Conservation (phyloP, 1,140 invertebrate genomes). For the Dufourea novaeangliae region DNA sequence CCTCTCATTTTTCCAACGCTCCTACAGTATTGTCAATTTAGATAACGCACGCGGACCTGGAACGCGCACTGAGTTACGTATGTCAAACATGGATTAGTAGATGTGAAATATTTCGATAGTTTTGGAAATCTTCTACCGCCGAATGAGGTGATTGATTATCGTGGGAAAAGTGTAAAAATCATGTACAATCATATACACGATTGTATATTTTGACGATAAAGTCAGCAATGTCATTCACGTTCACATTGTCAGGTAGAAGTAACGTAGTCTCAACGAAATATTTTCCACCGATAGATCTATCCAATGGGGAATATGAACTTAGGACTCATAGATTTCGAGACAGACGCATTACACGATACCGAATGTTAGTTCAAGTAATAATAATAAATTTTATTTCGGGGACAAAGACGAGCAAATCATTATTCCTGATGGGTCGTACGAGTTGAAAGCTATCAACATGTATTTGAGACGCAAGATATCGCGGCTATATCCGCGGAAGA, state of each 20-base stretch:
- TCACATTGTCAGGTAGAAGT: not conserved
- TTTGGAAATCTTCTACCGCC: not conserved
- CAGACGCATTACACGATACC: not conserved
- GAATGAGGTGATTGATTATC: not conserved
- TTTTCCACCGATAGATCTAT: not conserved
- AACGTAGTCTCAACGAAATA: not conserved
- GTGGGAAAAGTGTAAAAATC: not conserved
- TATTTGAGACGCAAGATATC: not conserved
- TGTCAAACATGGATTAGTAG: not conserved
- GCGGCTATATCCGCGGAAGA: slow-evolving; percentile 19
- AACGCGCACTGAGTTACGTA: not conserved
- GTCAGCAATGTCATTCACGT: no score
- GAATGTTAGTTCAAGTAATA: not conserved
- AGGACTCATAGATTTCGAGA: not conserved
- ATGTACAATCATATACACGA: not conserved
- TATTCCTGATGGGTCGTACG: slow-evolving; percentile 7
- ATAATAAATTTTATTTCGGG: not conserved
- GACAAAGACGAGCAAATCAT: not conserved
- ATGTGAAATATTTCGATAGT: not conserved
- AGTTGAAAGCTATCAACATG: not conserved
- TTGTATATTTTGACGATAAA: no score
- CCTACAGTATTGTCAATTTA: not conserved
- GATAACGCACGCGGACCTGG: not conserved
- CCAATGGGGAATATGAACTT: not conserved
- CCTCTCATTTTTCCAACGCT: no score